Evolutionary conservation across 2,113 vertebrate genomes (phyloP), one percentile per base, ranked within the genome.

Genomic region (Sylvia atricapilla): DNA sequence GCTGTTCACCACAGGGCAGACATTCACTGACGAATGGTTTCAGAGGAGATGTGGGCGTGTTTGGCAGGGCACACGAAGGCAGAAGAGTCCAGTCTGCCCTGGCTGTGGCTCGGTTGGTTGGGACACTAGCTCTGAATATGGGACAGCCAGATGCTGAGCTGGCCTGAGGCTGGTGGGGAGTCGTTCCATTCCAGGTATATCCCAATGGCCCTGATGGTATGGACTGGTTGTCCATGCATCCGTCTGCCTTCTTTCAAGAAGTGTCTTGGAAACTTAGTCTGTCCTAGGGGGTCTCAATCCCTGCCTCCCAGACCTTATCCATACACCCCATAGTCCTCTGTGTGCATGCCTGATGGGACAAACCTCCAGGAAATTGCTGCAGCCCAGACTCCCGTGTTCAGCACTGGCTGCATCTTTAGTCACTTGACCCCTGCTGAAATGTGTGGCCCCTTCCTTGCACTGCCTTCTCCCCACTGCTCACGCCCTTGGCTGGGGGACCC

Each of bases 121-220:
- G 43, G 30, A 66, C 15, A 37, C 30, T 39, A 85, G 14, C 15
- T 79, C 31, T 4, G 3, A 59, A 41, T 7, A 25, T 8, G 18
- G 20, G 30, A 30, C n/a, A 60, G 53, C 15, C 16, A 0, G 6
- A 44, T 31, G 27, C 35, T 82, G 35, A 82, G 49, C 44, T 82
- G 46, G 15, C 22, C 58, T 87, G 41, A 17, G 39, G 15, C 37
- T n/a, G 15, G 15, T 1, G 6, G 28, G 49, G 28, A 64, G 46
- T 0, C 0, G 19, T 24, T 77, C 60, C 47, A 53, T 30, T 31
- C 13, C 64, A 59, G 16, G 21, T 24, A 31, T n/a, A 31, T 47
- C n/a, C 44, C 3, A 3, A 16, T 1, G 1, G 28, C 15, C 17
- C 22, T 0, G 0, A 11, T 2, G 1, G 30, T 30, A 69, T 62